Percentiles rank a stretch among this genome's conserved stretches.
Evolutionary conservation across 2,888 invertebrate genomes (phyloP).

Genomic region (Trypoxylon attenuatum): DNA sequence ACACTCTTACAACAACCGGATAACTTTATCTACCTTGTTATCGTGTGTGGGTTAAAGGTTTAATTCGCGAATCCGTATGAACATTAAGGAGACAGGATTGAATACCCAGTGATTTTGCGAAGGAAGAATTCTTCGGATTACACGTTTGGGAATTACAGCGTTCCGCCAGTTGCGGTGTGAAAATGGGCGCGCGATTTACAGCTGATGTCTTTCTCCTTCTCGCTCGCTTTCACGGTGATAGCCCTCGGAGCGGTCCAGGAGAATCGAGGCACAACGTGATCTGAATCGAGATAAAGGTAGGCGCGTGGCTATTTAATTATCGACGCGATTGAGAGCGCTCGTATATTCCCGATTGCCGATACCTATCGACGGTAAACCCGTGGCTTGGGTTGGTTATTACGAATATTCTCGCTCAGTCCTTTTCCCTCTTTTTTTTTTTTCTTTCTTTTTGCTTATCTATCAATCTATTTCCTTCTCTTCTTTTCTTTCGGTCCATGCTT

Average conservation of each 20-base stretch:
- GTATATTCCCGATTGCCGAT: conserved; percentile 44
- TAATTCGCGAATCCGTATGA: too few species aligned
- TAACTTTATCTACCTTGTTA: conserved; percentile 11
- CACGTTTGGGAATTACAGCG: not conserved
- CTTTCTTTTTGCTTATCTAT: conserved; percentile 24
- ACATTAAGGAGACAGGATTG: not conserved
- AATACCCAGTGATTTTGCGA: not conserved
- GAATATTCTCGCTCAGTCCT: not conserved
- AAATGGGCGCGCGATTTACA: conserved; percentile 12
- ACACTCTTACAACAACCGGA: conserved; percentile 3
- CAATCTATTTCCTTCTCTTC: not conserved
- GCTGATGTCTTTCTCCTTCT: conserved; percentile 30
- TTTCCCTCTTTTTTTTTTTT: conserved; percentile 11
- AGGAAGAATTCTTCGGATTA: not conserved
- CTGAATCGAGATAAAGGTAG: conserved; percentile 21
- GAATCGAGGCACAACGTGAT: conserved; percentile 1
- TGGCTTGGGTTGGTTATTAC: conserved; percentile 60
- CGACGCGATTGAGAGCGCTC: conserved; percentile 48
- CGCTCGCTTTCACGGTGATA: too few species aligned
- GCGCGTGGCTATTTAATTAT: conserved; percentile 58
- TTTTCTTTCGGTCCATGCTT: conserved; percentile 29
- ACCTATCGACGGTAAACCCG: conserved; percentile 52
- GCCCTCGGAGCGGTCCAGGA: conserved; percentile 5
- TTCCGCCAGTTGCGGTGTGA: conserved; percentile 8
- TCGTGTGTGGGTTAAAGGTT: too few species aligned